Base-by-base conservation (phyloP, 2,888 invertebrate genomes). In the Zygothrica quintamaculata region DNA sequence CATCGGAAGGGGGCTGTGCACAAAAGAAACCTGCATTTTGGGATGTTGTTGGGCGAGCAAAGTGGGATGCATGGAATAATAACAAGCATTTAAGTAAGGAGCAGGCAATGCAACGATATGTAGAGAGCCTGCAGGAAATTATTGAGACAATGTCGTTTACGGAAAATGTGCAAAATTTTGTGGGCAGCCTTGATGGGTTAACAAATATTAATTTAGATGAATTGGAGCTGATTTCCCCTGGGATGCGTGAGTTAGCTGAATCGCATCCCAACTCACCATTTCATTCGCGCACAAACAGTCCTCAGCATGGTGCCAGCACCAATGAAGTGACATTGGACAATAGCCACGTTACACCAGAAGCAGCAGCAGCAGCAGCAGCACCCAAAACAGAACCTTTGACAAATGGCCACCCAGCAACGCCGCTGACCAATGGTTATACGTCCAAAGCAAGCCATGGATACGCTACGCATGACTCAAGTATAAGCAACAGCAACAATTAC, bases 71-170 rank as follows among this genome's bases (percentile, higher is more conserved):
- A 0, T 99, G 98, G 98, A 95, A 94, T 84, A 94, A 93, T 74
- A 92, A 98, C 39, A 97, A 97, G 0, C 93, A 95, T 66, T 95
- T 99, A 96, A 92, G 95, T 0, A 92, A 93, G 68, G 94, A 96
- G 31, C 94, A 95, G 74, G 98, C 99, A 1, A 99, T 98, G 98
- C 92, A 94, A 73, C 93, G 94, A 53, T 99, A 99, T 90, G 97
- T 99, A 1, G 95, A 96, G 11, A 97, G 97, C 91, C 92, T 99
- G 80, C 97, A 97, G 91, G 96, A 96, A 93, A 98, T 98, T 85
- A 96, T 98, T 39, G 98, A 99, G 92, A 98, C 98, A 0, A 98
- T 99, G 98, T 96, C 98, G 4, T 98, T 96, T 90, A 97, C 95
- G 7, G 96, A 96, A 47, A 96, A 97, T 88, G 98, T 98, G 7